Percentiles rank a stretch among this genome's conserved stretches.
Evolutionary conservation across 1,140 invertebrate species (phyloP).

Genomic region (Euwallacea similis): DNA sequence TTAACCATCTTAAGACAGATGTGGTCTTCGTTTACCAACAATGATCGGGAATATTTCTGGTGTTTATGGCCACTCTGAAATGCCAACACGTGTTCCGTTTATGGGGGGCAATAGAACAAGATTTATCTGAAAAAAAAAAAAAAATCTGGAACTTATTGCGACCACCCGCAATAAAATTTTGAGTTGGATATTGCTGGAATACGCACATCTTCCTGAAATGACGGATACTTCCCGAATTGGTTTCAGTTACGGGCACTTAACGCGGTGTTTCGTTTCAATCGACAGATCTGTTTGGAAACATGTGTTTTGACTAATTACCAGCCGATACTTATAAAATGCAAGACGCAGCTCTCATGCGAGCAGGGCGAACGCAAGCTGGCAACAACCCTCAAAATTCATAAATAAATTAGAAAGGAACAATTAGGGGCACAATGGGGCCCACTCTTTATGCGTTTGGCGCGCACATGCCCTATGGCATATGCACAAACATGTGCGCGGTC

Average conservation of each 20-base stretch:
- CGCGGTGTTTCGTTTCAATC: conserved; percentile 15
- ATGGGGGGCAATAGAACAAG: too few relatives aligned
- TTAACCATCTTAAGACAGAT: neutral
- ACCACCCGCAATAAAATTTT: too few relatives aligned
- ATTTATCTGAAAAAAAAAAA: too few relatives aligned
- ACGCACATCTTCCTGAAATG: too few relatives aligned
- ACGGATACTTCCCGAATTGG: conserved; percentile 7
- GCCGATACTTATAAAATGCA: neutral
- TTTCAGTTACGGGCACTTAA: conserved; percentile 12
- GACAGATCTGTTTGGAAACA: conserved; percentile 15
- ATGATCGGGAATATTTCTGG: too few relatives aligned
- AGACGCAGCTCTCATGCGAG: neutral
- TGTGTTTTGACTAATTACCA: conserved; percentile 10
- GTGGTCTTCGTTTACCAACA: too few relatives aligned
- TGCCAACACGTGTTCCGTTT: too few relatives aligned
- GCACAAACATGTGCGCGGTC: conserved; percentile 54
- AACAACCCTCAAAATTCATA: conserved; percentile 37
- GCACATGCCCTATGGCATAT: conserved; percentile 44
- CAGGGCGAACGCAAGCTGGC: neutral
- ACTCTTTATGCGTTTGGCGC: conserved; percentile 38
- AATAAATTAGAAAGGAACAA: conserved; percentile 52
- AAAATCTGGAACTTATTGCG: too few relatives aligned
- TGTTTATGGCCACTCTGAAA: too few relatives aligned
- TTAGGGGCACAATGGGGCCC: conserved; percentile 47
- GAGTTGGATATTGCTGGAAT: too few relatives aligned